Base-by-base conservation (phyloP, 1,140 invertebrate species). In the Dinothrombium tinctorium region DNA sequence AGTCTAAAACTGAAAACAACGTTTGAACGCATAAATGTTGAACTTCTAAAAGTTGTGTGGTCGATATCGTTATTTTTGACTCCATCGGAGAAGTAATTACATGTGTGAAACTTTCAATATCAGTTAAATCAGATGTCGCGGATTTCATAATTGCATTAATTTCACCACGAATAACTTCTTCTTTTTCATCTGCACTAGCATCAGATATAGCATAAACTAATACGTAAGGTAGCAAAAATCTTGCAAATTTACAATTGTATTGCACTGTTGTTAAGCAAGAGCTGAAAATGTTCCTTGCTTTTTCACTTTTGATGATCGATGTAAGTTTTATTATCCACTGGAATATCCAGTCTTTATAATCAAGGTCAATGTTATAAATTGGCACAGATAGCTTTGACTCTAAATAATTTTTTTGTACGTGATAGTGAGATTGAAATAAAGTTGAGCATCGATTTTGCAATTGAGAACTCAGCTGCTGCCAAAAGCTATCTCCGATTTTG, bases 401-500 rank as follows among this genome's bases (percentile, higher is more conserved):
- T 15, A 12, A 21, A 17, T 17, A 19, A 5, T 11, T 36, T 22
- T n/a, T 21, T 19, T 21, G 33, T 36, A n/a, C 11, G 20, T 19
- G 3, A 36, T n/a, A 19, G 23, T 15, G 2, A 9, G 19, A n/a
- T 36, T 36, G 17, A 36, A 11, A 2, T 21, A 5, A 36, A 9
- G 17, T 3, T 21, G 33, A 21, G 23, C 33, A 21, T 36, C 20
- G 2, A 12, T 20, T 21, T 19, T 19, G n/a, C n/a, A n/a, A n/a
- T n/a, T n/a, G n/a, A n/a, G n/a, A n/a, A n/a, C n/a, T n/a, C 23
- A 36, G 8, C 19, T 8, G 20, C 1, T 2, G 2, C 33, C 33
- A 36, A 2, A 14, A 42, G 42, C 6, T 29, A 19, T 8, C 37
- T 14, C 33, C 43, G 44, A 41, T 41, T 41, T 20, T 52, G 45